phyloP scores from a whole-genome alignment of 2,888 invertebrate species.

The Sminthurides aquaticus region DNA sequence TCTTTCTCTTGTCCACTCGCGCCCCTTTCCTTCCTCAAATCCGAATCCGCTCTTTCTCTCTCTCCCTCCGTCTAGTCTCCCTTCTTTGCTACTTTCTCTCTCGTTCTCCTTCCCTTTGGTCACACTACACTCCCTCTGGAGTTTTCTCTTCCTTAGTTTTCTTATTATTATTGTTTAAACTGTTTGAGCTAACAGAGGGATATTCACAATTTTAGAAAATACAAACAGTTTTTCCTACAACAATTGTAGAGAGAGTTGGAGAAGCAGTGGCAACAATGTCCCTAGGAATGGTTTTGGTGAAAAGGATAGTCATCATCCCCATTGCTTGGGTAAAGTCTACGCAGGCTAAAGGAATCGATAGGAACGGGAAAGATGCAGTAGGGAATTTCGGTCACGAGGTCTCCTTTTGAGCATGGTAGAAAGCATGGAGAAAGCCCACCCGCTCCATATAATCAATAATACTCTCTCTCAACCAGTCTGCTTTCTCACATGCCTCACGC shows the following conservation, averaged over 20 bases:
- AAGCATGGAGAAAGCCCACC: constrained; percentile 22
- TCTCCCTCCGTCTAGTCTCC: background rate
- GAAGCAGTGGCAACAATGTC: no score
- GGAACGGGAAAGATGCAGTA: constrained; percentile 42
- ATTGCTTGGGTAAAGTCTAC: constrained; percentile 23
- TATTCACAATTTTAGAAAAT: no score
- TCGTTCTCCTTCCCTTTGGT: no score
- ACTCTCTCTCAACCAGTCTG: constrained; percentile 23
- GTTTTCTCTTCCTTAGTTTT: no score
- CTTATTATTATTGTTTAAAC: no score
- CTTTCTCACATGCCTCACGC: constrained; percentile 3
- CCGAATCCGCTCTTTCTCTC: background rate
- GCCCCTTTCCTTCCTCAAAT: background rate
- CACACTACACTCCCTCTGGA: no score
- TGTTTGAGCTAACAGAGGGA: no score
- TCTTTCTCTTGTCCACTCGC: background rate
- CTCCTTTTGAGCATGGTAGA: constrained; percentile 18
- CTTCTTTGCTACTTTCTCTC: no score
- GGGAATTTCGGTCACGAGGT: constrained; percentile 42
- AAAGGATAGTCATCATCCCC: no score
- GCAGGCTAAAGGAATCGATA: constrained; percentile 42
- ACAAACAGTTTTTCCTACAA: no score
- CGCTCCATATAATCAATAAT: constrained; percentile 22
- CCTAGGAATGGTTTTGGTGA: no score
- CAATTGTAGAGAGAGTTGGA: no score